Percentiles rank a stretch among this genome's conserved stretches.
These are phyloP conservation scores for Opisthograptis luteolata DNA, from an alignment of 2,888 invertebrate species.

Conservation along the genomic window DNA sequence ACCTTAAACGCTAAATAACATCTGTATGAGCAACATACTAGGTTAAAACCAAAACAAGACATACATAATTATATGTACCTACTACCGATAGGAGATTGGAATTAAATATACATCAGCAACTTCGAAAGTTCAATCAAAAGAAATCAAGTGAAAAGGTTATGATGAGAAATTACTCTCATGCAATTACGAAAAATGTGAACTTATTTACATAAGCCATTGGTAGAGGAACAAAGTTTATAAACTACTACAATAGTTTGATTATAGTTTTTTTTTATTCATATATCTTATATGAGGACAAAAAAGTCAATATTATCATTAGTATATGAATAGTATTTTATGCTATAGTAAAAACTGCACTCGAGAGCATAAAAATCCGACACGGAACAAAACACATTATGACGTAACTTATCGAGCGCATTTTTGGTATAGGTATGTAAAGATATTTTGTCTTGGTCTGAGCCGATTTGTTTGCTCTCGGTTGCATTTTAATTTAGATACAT, in stretches of 20 bases:
- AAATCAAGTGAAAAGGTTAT: not conserved
- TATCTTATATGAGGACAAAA: too few species aligned
- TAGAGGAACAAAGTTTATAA: not conserved
- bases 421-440: too few species aligned
- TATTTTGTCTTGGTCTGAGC: too few species aligned
- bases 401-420: too few species aligned
- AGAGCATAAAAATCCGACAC: too few species aligned
- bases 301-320: too few species aligned
- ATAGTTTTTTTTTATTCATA: not conserved
- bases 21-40: conserved; percentile 48
- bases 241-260: not conserved
- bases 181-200: conserved; percentile 1
- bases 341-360: too few species aligned
- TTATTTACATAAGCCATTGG: conserved; percentile 5
- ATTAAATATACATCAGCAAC: conserved; percentile 8
- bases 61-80: not conserved
- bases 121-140: not conserved
- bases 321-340: too few species aligned
- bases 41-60: conserved; percentile 22
- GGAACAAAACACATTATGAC: too few species aligned
- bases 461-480: too few species aligned
- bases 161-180: conserved; percentile 9
- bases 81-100: conserved; percentile 1
- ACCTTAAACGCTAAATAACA: conserved; percentile 66
- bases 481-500: conserved; percentile 3